phyloP scores from a whole-genome alignment of 2,888 invertebrate genomes.

The Incurvaria masculella region DNA sequence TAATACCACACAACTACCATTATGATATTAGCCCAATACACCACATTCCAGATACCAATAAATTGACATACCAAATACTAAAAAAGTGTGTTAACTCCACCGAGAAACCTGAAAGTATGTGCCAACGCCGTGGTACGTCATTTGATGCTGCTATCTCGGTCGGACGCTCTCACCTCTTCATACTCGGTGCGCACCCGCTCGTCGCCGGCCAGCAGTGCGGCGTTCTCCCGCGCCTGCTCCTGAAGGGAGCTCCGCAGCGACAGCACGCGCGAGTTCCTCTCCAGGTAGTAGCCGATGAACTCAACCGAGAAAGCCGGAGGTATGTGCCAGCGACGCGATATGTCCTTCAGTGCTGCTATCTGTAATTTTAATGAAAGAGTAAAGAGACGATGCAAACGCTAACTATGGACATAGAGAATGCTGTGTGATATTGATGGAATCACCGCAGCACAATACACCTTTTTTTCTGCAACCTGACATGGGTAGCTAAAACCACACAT shows the following conservation, averaged over 20 bases:
- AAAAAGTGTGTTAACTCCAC: slow-evolving; percentile 65
- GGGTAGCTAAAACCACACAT: no score
- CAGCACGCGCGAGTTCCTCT: slow-evolving; percentile 78
- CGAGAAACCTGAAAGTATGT: slow-evolving; percentile 90
- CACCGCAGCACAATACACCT: no score
- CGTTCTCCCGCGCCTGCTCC: slow-evolving; percentile 71
- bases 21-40: no score
- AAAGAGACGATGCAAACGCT: no score
- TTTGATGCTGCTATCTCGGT: slow-evolving; percentile 65
- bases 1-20: no score
- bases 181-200: slow-evolving; percentile 71
- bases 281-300: slow-evolving; percentile 91
- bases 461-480: no score
- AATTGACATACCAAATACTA: no score
- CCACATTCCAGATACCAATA: no score
- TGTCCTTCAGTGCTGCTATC: slow-evolving; percentile 76
- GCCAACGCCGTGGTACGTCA: slow-evolving; percentile 91
- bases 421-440: no score
- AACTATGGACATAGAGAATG: no score
- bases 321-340: slow-evolving; percentile 91
- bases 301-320: slow-evolving; percentile 93
- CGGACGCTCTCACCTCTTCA: slow-evolving; percentile 59
- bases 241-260: slow-evolving; percentile 75
- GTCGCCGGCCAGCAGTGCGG: slow-evolving; percentile 73
- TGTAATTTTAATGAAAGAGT: no score